These are phyloP conservation scores for Euura saliciscinereae DNA, from an alignment of 1,140 invertebrate genomes.

Conservation along the genomic window DNA sequence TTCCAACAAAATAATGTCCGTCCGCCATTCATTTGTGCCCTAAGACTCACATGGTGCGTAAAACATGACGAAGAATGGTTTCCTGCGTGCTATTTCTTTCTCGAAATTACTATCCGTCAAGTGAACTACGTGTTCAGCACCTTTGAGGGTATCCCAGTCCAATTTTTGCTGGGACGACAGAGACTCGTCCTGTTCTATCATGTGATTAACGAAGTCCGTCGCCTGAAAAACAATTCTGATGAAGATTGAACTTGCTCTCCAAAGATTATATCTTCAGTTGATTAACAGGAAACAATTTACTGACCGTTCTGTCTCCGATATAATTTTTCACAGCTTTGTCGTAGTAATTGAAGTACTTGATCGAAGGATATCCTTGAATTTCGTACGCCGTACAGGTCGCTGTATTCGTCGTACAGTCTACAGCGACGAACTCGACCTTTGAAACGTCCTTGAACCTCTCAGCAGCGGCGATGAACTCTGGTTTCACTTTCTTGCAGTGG, in stretches of 20 bases:
- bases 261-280: no score
- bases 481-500: slow-evolving; percentile 88
- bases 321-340: slow-evolving; percentile 73
- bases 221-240: slow-evolving; percentile 47
- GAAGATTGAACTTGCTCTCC: background rate
- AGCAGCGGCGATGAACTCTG: slow-evolving; percentile 81
- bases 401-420: slow-evolving; percentile 79
- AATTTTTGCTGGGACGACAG: slow-evolving; percentile 41
- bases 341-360: slow-evolving; percentile 86
- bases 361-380: slow-evolving; percentile 85
- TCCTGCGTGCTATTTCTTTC: slow-evolving; percentile 64
- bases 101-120: slow-evolving; percentile 63
- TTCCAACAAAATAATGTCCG: background rate
- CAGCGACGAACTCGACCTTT: slow-evolving; percentile 78
- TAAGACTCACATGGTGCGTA: slow-evolving; percentile 76
- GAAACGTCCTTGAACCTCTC: slow-evolving; percentile 74
- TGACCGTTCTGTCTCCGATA: slow-evolving; percentile 75
- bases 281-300: slow-evolving; percentile 14
- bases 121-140: slow-evolving; percentile 58
- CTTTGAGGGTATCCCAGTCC: slow-evolving; percentile 44
- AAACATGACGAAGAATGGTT: slow-evolving; percentile 76
- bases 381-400: slow-evolving; percentile 72
- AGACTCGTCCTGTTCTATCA: slow-evolving; percentile 66
- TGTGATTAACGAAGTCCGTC: slow-evolving; percentile 70
- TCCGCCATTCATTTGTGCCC: background rate